phyloP scores from a whole-genome alignment of 2,797 vertebrate genomes.

The Muscicapa comitata region DNA sequence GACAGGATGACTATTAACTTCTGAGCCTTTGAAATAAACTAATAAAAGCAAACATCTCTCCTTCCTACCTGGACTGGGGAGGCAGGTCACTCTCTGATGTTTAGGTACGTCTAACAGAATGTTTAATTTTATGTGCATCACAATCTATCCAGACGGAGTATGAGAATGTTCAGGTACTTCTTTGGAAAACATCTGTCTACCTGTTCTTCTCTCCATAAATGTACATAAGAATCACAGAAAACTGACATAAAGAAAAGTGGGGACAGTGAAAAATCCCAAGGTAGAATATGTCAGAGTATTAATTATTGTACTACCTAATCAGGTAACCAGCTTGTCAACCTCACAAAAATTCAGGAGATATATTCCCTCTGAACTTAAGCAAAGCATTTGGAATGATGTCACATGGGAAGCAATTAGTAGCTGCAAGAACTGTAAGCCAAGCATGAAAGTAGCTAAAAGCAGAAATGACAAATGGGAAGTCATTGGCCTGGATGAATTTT shows the following conservation, averaged over 20 bases:
- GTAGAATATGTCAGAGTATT: background rate
- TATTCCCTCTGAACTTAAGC: background rate
- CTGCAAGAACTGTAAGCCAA: background rate
- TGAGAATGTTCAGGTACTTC: background rate
- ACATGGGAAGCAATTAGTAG: background rate
- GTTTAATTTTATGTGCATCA: background rate
- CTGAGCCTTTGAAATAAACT: background rate
- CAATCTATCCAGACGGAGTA: background rate
- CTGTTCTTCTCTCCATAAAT: background rate
- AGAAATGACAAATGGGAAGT: background rate
- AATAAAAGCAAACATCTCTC: background rate
- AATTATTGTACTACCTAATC: background rate
- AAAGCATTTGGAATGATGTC: background rate
- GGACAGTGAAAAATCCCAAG: background rate
- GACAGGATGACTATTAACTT: background rate
- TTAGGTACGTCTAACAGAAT: background rate
- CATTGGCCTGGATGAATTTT: background rate
- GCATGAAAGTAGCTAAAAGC: background rate
- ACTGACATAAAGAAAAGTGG: background rate
- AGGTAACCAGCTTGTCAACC: background rate
- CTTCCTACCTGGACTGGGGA: background rate
- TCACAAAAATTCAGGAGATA: background rate
- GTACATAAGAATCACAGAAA: background rate
- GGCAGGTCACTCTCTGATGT: rapidly evolving
- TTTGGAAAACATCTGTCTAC: background rate